Base-by-base conservation (phyloP, 1,140 invertebrate genomes). In the Potamilus streckersoni region DNA sequence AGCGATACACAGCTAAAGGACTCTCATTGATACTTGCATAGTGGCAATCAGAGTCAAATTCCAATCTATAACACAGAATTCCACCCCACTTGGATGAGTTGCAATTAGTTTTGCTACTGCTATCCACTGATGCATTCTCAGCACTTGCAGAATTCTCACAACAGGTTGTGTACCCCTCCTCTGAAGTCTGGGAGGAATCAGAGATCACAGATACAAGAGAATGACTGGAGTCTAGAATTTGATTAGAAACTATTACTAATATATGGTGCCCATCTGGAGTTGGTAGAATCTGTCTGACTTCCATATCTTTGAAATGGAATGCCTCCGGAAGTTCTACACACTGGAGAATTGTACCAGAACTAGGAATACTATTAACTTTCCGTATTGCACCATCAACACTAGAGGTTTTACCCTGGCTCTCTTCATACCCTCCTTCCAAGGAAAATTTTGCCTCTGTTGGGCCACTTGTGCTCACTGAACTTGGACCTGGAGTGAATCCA, bases 21-120 rank as follows among this genome's bases (percentile, higher is more conserved):
- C 82, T 82, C 63, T 88, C 87, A 11, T 89, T 85, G 17, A 91
- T 57, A 17, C 69, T 62, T 19, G 89, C 83, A 70, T 83, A 81
- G 62, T 82, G 79, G 31, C 23, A 72, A 59, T 79, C 75, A 23
- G 79, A 49, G 60, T 77, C 82, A 65, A 76, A 80, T 49, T 80
- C 84, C 19, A 90, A 81, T 57, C 82, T 84, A 75, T 90, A 91
- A 11, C 91, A 69, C 19, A 91, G 69, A n/a, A 91, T 80, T 49
- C 59, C 83, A 87, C 57, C 89, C 90, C 63, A 81, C 76, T 12
- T 58, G 38, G 6, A 62, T 23, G 13, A 62, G 60, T 8, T 49
- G 4, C 69, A 60, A 31, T 15, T 60, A 55, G 62, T 65, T 60
- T 77, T 77, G 55, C 70, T 72, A 67, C 68, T 77, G 16, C n/a